These are phyloP conservation scores for Pemphigus obesinymphae DNA, from an alignment of 1,140 invertebrate species.

Conservation along the genomic window DNA sequence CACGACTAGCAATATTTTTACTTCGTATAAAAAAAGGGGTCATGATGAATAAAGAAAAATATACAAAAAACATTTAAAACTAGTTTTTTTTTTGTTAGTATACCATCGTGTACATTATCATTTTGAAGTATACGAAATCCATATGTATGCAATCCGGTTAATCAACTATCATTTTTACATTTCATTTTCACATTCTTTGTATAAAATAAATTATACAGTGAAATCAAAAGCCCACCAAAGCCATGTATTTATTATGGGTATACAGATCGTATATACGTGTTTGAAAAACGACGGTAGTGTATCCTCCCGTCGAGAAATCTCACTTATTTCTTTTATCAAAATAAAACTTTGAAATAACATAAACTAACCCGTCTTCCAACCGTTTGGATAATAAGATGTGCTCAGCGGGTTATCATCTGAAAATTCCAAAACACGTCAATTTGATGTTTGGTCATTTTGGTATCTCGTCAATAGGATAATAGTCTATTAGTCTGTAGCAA, in stretches of 20 bases:
- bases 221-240: neutral
- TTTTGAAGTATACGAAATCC: neutral
- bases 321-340: neutral
- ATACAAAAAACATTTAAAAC: neutral
- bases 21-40: neutral
- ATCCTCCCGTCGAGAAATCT: neutral
- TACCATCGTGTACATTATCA: neutral
- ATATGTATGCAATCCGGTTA: neutral
- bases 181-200: neutral
- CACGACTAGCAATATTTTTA: neutral
- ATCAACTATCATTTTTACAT: neutral
- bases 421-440: neutral
- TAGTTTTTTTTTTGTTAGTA: neutral
- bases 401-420: neutral
- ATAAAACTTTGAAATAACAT: neutral
- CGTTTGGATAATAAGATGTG: neutral
- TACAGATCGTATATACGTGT: too few species aligned
- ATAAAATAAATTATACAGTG: neutral
- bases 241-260: neutral
- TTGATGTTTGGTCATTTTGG: neutral
- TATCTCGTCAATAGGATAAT: too few species aligned
- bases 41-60: neutral
- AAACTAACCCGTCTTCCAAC: neutral
- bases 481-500: too few species aligned
- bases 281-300: neutral